These are phyloP conservation scores for Anolis sagrei DNA, from an alignment of 2,113 vertebrate species.

Conservation along the genomic window DNA sequence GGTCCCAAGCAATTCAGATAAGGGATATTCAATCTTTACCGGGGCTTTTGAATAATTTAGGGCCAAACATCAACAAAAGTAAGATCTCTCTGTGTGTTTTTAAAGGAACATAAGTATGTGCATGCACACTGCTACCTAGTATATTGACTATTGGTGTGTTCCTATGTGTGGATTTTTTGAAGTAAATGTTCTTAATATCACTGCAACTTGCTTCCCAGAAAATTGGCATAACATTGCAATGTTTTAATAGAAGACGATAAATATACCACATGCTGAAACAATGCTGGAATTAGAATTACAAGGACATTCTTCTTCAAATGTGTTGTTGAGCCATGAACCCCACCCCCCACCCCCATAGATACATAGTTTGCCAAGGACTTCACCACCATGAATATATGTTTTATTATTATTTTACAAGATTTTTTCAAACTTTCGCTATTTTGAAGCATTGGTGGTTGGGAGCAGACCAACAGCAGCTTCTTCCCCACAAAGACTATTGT, in stretches of 20 bases:
- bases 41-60: background rate
- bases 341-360: too few species aligned
- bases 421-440: too few species aligned
- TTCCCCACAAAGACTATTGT: too few species aligned
- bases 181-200: background rate
- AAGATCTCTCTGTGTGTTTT: background rate
- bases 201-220: background rate
- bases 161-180: background rate
- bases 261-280: background rate
- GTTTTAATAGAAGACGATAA: background rate
- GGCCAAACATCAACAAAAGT: background rate
- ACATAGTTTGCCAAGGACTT: too few species aligned
- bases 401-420: too few species aligned
- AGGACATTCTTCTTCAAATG: background rate
- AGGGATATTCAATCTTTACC: too few species aligned
- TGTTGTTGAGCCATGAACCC: too few species aligned
- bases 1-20: too few species aligned
- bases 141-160: background rate
- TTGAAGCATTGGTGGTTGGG: too few species aligned
- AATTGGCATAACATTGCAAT: background rate
- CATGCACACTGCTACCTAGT: background rate
- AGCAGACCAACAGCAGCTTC: too few species aligned
- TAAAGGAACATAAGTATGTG: background rate
- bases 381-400: too few species aligned
- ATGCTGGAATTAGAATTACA: background rate